Conservation (phyloP, 2,888 invertebrate genomes). For the Allacma fusca region DNA sequence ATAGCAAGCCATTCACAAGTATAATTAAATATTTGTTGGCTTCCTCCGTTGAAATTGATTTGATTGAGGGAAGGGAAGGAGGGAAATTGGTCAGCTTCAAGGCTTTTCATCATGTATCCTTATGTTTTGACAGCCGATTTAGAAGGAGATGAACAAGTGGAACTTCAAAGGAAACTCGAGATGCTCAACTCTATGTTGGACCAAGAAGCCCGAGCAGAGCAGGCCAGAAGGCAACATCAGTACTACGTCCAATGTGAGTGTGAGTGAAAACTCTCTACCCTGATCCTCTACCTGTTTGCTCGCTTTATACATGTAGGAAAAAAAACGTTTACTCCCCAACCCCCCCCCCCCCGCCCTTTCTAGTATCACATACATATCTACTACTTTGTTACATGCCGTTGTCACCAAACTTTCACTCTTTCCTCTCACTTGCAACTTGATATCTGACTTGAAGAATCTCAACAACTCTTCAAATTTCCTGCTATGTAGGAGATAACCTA, state of each 20-base stretch:
- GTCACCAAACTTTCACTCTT: background rate
- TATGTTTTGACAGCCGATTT: slow-evolving; percentile 72
- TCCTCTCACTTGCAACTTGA: too few relatives aligned
- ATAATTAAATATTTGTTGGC: too few relatives aligned
- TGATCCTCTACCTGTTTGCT: slow-evolving; percentile 5
- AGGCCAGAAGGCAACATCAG: slow-evolving; percentile 79
- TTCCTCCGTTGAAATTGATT: too few relatives aligned
- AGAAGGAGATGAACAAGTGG: slow-evolving; percentile 84
- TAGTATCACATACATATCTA: background rate
- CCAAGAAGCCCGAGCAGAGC: slow-evolving; percentile 80
- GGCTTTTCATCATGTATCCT: background rate
- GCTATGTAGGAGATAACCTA: too few relatives aligned
- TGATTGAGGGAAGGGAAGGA: too few relatives aligned
- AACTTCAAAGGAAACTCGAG: slow-evolving; percentile 88
- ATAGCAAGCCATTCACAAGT: too few relatives aligned
- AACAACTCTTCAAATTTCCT: too few relatives aligned
- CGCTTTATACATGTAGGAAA: background rate
- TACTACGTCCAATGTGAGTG: slow-evolving; percentile 82
- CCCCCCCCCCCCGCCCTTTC: background rate
- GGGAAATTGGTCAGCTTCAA: too few relatives aligned
- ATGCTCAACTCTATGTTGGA: slow-evolving; percentile 89
- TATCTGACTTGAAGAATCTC: too few relatives aligned
- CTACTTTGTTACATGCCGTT: background rate
- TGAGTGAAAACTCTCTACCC: slow-evolving; percentile 50
- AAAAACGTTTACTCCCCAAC: background rate